Evolutionary conservation across 53 echinoderm and acorn worm genomes (phyloP).

Genomic region (Glandiceps talaboti): DNA sequence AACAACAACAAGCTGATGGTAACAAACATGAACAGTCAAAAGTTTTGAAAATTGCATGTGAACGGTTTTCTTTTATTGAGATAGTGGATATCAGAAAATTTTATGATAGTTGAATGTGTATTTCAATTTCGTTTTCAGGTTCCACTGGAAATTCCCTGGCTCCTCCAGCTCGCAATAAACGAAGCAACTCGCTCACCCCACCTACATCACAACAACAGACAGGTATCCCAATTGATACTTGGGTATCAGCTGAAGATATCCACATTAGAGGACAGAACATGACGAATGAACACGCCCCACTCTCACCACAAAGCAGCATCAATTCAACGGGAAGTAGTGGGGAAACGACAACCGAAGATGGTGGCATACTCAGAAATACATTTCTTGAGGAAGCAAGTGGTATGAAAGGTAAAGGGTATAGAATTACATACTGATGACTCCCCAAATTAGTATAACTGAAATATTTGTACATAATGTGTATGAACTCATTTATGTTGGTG

Average conservation of each 20-base stretch:
- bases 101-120: too few species aligned
- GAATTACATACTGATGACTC: not conserved
- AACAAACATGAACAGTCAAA: too few species aligned
- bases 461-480: too few species aligned
- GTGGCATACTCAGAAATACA: conserved; percentile 43
- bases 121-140: too few species aligned
- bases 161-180: conserved; percentile 25
- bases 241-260: conserved; percentile 4
- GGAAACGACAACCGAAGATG: conserved; percentile 52
- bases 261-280: conserved; percentile 18
- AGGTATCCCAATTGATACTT: conserved; percentile 50
- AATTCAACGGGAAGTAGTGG: conserved; percentile 58
- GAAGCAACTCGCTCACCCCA: conserved; percentile 52
- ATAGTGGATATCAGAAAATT: too few species aligned
- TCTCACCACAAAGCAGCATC: conserved; percentile 61
- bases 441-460: too few species aligned
- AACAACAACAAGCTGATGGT: too few species aligned
- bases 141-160: conserved; percentile 4
- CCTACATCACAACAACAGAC: conserved; percentile 25
- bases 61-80: too few species aligned
- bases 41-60: too few species aligned
- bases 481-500: too few species aligned
- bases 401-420: conserved; percentile 69
- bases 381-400: conserved; percentile 96
- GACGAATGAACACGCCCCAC: conserved; percentile 54